Percentiles rank a stretch among this genome's conserved stretches.
Conservation (phyloP, 2,113 vertebrate species). For the Oreotragus oreotragus region DNA sequence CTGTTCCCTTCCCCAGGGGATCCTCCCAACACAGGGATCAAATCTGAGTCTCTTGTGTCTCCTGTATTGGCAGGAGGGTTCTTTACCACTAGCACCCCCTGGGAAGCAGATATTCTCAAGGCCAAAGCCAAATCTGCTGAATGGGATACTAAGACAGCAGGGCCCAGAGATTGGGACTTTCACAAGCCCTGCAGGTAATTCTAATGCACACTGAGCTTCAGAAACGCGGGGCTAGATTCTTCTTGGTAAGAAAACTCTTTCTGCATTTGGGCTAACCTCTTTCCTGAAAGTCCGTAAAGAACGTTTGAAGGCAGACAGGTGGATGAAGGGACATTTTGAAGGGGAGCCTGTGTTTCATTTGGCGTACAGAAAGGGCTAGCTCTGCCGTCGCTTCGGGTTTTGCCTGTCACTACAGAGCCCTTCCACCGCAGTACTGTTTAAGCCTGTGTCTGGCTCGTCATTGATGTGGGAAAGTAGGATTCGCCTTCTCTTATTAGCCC, state of each 20-base stretch:
- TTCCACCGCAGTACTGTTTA: background rate
- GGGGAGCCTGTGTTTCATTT: background rate
- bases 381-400: background rate
- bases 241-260: background rate
- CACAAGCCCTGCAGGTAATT: background rate
- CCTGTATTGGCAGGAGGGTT: background rate
- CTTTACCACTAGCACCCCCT: background rate
- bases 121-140: background rate
- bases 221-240: background rate
- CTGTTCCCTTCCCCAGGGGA: background rate
- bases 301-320: background rate
- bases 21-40: background rate
- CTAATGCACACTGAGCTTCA: background rate
- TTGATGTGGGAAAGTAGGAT: background rate
- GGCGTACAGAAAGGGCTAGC: background rate
- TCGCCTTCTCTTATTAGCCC: background rate
- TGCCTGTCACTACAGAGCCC: background rate
- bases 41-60: background rate
- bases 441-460: background rate
- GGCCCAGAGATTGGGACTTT: background rate
- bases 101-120: background rate
- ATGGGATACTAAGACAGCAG: background rate
- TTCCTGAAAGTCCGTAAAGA: background rate
- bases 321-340: background rate
- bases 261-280: background rate